Base-by-base conservation (phyloP, 1,140 invertebrate genomes). In the Drosophila bipectinata region DNA sequence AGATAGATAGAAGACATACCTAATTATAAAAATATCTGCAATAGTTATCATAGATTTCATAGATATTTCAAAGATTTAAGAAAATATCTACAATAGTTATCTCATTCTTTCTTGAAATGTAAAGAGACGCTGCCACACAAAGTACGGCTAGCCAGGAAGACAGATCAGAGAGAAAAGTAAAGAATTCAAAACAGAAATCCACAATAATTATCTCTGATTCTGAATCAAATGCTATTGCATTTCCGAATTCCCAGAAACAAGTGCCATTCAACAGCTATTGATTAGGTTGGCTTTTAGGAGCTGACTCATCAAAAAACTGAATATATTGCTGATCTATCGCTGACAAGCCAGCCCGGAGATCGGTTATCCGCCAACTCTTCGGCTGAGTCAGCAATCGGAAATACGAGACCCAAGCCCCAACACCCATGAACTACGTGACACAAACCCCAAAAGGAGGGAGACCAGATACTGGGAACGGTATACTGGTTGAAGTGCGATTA, bases 341-440 rank as follows among this genome's bases (percentile, higher is more conserved):
- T 37, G 53, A 59, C 14, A 9, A 14, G 5, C 12, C 37, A 15
- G 14, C 8, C 54, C 44, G 21, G 18, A 32, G 37, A 62, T 26
- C 26, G 41, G 61, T 30, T 57, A 47, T 47, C 10, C 18, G 30
- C 6, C 32, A 30, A 26, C n/a, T 61, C 8, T 54, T 39, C 39
- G 15, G 44, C 62, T 81, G 79, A 81, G 62, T 81, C 79, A 82
- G 72, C 73, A 77, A 53, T 77, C 61, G 79, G 79, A 82, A 64
- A 81, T 57, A 55, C 48, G 57, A 81, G 61, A 77, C 72, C 49
- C 48, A 54, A 66, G 52, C 47, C 49, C 34, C 56, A 76, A 72
- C 41, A 47, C n/a, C 26, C 18, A 52, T 41, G 15, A 41, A 45
- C 55, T 64, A 78, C 79, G 79, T 82, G 79, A 82, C 60, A 64